Base-by-base conservation (phyloP, 2,797 vertebrate genomes). In the Sardinella longiceps region DNA sequence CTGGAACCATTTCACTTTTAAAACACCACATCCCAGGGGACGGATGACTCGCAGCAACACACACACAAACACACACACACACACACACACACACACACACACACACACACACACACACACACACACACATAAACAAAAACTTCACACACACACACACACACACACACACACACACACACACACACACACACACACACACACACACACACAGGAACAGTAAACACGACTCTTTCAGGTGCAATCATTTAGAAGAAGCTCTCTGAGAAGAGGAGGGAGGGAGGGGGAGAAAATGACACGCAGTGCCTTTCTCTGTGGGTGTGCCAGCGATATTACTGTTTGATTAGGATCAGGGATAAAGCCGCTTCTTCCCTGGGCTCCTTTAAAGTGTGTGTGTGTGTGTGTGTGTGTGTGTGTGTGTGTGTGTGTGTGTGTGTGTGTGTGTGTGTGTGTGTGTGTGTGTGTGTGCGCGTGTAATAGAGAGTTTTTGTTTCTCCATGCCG, bases 401-500 rank as follows among this genome's bases (percentile, higher is more conserved):
- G n/a, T n/a, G 5, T 43, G 39, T 43, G 2, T 43, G 39, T 43
- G 43, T 43, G 43, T 43, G 43, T 43, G 43, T 43, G 1, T 43
- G 43, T 43, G 43, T 43, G 43, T 43, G 43, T 43, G 1, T 1
- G 43, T 43, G 43, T 43, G 43, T 1, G 43, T 3, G 43, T 1
- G 43, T 1, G 1, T 43, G 43, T 43, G 43, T 43, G 43, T 2
- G 43, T 43, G 43, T 43, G 43, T 2, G 43, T 43, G 43, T 43
- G 43, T 43, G 43, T 43, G 43, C 2, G 43, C 43, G n/a, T n/a
- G n/a, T n/a, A n/a, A n/a, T 89, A 58, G 92, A 89, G 92, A 92
- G 89, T 87, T 20, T 63, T 92, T 89, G 90, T 89, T 90, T 91
- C 88, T 81, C 86, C 87, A 37, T 87, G 87, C 90, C 93, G 92